Evolutionary conservation across 2,888 invertebrate genomes (phyloP), one percentile per base, ranked within the genome.

Genomic region (Mellilla xanthometata): DNA sequence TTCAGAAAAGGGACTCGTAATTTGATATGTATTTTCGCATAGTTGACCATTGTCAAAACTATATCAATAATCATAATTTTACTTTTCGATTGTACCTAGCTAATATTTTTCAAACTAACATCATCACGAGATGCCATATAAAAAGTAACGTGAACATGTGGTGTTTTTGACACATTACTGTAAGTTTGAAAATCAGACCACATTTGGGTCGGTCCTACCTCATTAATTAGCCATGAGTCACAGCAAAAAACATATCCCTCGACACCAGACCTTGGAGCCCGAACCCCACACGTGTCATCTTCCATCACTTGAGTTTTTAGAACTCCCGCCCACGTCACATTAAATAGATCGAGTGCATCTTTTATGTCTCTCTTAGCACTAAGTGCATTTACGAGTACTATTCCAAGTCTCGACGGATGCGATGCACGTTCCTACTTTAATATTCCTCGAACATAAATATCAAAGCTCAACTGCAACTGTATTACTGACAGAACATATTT

Each of bases 351-450:
- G 77, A 73, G 74, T 74, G 73, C 81, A 81, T 83, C 81, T 81
- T 82, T 85, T 84, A 83, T 81, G 75, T 74, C 79, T 76, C 77
- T 75, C 62, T 71, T 70, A 60, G 68, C 72, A 75, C 73, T 87
- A 85, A 86, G 86, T 86, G 86, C 84, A 81, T 85, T 85, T 80
- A 76, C 82, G 76, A 79, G 82, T 82, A 77, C 70, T 77, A 74
- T 76, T 76, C 72, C 71, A 71, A 70, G 69, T 49, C 43, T 56
- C 50, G 58, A 60, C 71, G 72, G 76, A 76, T 72, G 68, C 68
- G 34, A 26, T 38, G 39, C 45, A 27, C 28, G 42, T 24, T n/a
- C 26, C 35, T 49, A 46, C 29, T 43, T 43, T 38, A 43, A 43
- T 51, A 51, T 47, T 51, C 49, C 31, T 19, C 15, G 46, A 51